Evolutionary conservation across 2,797 vertebrate genomes (phyloP).

Genomic region (Oreochromis mossambicus): DNA sequence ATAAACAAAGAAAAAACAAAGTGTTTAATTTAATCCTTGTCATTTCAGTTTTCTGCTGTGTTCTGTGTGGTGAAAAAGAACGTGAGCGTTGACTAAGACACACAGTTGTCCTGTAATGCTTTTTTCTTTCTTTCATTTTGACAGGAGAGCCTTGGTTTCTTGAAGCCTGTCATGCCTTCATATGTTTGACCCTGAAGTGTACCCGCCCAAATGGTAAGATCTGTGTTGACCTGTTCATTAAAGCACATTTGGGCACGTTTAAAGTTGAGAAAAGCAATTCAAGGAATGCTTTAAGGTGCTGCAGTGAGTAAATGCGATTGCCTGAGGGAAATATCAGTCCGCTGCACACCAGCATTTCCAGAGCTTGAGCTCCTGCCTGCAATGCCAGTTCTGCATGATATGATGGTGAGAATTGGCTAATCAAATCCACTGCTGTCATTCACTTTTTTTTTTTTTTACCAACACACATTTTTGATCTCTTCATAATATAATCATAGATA

Average conservation of each 20-base stretch:
- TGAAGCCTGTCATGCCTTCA: slow-evolving; percentile 21
- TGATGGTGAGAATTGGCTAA: slow-evolving; percentile 49
- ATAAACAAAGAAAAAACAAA: not conserved
- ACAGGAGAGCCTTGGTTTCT: slow-evolving; percentile 25
- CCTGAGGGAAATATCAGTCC: slow-evolving; percentile 55
- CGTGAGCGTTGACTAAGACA: not conserved
- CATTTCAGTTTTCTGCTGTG: not conserved
- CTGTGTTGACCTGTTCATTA: slow-evolving; percentile 63
- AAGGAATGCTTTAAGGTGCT: slow-evolving; percentile 68
- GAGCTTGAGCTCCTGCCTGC: slow-evolving; percentile 45
- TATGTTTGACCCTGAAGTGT: slow-evolving; percentile 15
- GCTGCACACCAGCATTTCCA: slow-evolving; percentile 55
- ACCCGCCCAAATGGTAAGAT: slow-evolving; percentile 65
- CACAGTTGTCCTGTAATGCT: not conserved
- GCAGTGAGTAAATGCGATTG: slow-evolving; percentile 50
- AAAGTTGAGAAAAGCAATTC: slow-evolving; percentile 61
- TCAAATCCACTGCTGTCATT: slow-evolving; percentile 53
- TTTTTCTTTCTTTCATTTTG: not conserved
- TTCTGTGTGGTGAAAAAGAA: not conserved
- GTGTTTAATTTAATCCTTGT: not conserved
- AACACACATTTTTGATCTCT: slow-evolving; percentile 64
- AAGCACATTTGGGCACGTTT: slow-evolving; percentile 63
- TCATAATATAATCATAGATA: slow-evolving; percentile 63
- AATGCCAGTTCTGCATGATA: slow-evolving; percentile 47
- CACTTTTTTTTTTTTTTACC: slow-evolving; percentile 53